A percentile compares a stretch with the other conserved stretches of the same genome.
Conservation (phyloP, 1,140 invertebrate species). For the Dinothrombium tinctorium region DNA sequence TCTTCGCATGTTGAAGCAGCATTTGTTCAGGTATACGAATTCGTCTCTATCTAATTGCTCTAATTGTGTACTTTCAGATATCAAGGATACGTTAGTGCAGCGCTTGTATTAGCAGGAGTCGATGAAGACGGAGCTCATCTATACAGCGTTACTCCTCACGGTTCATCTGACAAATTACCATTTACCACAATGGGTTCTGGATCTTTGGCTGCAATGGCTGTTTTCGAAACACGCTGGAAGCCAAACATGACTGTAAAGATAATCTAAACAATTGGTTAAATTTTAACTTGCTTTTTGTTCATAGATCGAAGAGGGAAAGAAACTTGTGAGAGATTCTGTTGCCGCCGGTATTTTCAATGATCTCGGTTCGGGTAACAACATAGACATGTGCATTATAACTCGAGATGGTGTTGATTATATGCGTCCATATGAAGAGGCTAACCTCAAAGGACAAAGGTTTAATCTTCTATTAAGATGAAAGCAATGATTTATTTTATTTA, state of each 20-base stretch:
- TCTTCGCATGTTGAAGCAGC: constrained; percentile 66
- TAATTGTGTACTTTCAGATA: constrained; percentile 22
- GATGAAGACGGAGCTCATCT: constrained; percentile 63
- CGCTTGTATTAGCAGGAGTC: constrained; percentile 77
- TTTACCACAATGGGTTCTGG: constrained; percentile 92
- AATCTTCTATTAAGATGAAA: neutral
- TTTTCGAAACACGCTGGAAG: constrained; percentile 77
- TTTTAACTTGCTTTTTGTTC: neutral
- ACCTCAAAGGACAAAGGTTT: constrained; percentile 5
- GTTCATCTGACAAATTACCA: constrained; percentile 66
- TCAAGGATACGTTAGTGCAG: constrained; percentile 74
- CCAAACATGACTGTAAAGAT: constrained; percentile 39
- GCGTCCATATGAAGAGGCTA: constrained; percentile 73
- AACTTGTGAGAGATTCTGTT: constrained; percentile 72
- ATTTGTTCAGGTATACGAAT: constrained; percentile 57
- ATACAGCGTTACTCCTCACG: constrained; percentile 79
- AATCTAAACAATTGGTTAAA: neutral
- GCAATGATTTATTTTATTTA: constrained; percentile 10
- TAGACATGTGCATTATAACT: constrained; percentile 83
- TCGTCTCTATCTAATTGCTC: neutral
- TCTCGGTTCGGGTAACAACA: constrained; percentile 79
- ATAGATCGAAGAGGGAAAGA: constrained; percentile 66
- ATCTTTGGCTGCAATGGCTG: constrained; percentile 81
- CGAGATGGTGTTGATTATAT: constrained; percentile 41
- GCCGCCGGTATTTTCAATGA: constrained; percentile 92